Conservation (phyloP, 2,113 vertebrate species). For the Amphilophus citrinellus region DNA sequence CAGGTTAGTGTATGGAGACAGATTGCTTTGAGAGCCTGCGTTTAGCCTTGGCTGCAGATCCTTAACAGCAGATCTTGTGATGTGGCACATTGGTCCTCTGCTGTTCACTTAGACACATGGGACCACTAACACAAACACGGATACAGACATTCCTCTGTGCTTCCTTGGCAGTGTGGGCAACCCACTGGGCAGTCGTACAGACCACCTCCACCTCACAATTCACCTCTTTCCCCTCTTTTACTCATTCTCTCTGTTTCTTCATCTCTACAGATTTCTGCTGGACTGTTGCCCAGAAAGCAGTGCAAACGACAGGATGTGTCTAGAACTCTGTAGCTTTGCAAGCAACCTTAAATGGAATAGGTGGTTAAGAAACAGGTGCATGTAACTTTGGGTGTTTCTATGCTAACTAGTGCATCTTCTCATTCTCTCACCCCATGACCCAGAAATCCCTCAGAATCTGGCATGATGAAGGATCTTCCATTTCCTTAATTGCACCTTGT, state of each 20-base stretch:
- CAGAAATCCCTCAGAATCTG: not conserved
- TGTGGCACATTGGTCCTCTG: constrained; percentile 42
- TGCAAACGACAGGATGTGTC: not conserved
- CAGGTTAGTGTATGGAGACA: constrained; percentile 56
- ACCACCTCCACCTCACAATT: not conserved
- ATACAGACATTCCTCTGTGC: constrained; percentile 52
- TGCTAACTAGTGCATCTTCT: not conserved
- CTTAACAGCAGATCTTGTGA: constrained; percentile 46
- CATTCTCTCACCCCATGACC: not conserved
- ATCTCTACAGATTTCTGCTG: constrained; percentile 45
- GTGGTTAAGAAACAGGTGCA: not conserved
- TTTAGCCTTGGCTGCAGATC: constrained; percentile 51
- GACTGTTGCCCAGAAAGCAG: constrained; percentile 25
- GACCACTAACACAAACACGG: constrained; percentile 47
- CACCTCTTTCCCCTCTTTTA: not conserved
- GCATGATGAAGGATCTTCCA: not conserved
- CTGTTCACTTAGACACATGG: constrained; percentile 37
- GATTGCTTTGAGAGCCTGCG: constrained; percentile 48
- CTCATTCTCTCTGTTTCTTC: not conserved
- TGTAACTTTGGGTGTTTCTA: not conserved
- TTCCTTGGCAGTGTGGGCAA: constrained; percentile 49
- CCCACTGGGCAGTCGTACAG: constrained; percentile 9
- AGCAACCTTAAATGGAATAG: not conserved
- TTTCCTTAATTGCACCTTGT: not conserved
- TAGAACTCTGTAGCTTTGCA: not conserved